Base-by-base conservation (phyloP, 1,140 invertebrate species). In the Schmidtea mediterranea region DNA sequence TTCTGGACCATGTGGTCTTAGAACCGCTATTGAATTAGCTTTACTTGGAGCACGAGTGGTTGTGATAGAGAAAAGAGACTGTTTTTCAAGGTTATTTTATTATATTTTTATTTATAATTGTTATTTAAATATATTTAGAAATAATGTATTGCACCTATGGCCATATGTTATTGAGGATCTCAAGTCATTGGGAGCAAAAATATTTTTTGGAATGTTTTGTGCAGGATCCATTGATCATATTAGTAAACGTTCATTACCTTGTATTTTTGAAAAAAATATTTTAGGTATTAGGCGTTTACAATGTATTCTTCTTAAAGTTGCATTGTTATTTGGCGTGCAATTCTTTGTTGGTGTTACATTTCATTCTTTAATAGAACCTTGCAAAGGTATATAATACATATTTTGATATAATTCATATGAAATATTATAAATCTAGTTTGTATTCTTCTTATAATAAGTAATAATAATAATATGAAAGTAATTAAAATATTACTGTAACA, bases 121-220 rank as follows among this genome's bases (percentile, higher is more conserved):
- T 90, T 32, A 6, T 32, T 32, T 32, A 32, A 32, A 32, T 32
- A 32, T 32, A 32, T n/a, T n/a, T 32, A 32, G 90, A 15, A 94
- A 97, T 68, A 98, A 98, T 68, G 89, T 97, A 8, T 73, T 98
- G 37, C 90, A 97, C 67, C 68, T 98, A 36, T 97, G 90, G 90
- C 87, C 89, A 21, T 95, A 86, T 65, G 83, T 97, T 19, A 95
- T 97, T 49, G 79, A 86, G 55, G 90, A 98, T 69, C 69, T 98
- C 36, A 74, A 80, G 46, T 76, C 75, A 50, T 72, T 98, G 2
- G 90, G 86, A 13, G 89, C 87, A 36, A 98, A 98, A 63, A 90
- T 92, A 59, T 95, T 97, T 67, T 94, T 87, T 65, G 87, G 87
- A 9, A 94, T 95, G 69, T 97, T 98, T 65, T 97, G 89, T 70